These are phyloP conservation scores for fruit fly (Drosophila melanogaster) DNA, from an alignment of 1,140 invertebrate species.

Conservation along the genomic window DNA sequence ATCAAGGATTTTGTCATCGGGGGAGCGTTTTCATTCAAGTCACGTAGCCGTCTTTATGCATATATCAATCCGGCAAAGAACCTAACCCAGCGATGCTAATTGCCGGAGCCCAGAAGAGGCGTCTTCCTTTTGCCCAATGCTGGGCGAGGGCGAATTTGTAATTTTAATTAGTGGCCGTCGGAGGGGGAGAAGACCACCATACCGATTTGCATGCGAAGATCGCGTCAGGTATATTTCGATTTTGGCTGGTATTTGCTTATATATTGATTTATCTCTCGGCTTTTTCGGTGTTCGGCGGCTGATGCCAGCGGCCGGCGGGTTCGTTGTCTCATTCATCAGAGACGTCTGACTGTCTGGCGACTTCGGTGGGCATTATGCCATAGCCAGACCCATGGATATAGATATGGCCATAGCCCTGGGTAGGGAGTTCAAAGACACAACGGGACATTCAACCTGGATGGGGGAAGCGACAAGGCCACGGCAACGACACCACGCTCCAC, in stretches of 20 bases:
- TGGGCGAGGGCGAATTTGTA: constrained; percentile 57
- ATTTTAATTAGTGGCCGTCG: constrained; percentile 57
- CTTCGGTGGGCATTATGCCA: constrained; percentile 72
- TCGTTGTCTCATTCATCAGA: constrained; percentile 79
- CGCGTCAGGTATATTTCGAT: constrained; percentile 79
- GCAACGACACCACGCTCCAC: constrained; percentile 62
- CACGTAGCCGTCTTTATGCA: constrained; percentile 69
- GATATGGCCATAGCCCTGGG: constrained; percentile 26
- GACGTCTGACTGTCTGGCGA: constrained; percentile 78
- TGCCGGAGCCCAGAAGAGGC: constrained; percentile 55
- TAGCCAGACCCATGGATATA: constrained; percentile 30
- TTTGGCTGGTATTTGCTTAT: constrained; percentile 55
- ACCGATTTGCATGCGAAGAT: constrained; percentile 73
- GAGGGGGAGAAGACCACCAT: constrained; percentile 21
- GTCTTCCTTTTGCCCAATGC: constrained; percentile 44
- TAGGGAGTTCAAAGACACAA: constrained; percentile 77
- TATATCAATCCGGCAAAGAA: constrained; percentile 57
- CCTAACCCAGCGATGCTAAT: constrained; percentile 62
- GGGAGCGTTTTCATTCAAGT: constrained; percentile 68
- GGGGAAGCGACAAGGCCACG: constrained; percentile 71
- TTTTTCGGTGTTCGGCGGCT: constrained; percentile 43
- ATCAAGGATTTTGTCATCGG: constrained; percentile 75
- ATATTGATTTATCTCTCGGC: constrained; percentile 40
- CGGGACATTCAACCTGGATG: constrained; percentile 76
- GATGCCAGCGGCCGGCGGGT: constrained; percentile 48